Evolutionary conservation across 2,113 vertebrate species (phyloP).

Genomic region (Lipotes vexillifer): DNA sequence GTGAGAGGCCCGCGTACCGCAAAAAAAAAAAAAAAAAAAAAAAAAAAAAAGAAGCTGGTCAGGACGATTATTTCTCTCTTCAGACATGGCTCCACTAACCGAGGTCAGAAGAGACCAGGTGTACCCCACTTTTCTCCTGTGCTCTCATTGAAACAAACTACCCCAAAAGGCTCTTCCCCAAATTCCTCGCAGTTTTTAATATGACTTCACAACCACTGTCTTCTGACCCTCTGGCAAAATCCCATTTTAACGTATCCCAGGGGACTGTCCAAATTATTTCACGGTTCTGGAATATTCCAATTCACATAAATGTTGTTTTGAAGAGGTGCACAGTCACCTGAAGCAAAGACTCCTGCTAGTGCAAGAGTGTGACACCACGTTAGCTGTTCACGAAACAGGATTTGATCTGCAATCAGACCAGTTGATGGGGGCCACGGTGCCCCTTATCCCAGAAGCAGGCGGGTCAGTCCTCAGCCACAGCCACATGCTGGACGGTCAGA

Average conservation of each 20-base stretch:
- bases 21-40: too few species aligned
- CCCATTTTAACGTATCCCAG: neutral
- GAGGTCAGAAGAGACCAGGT: neutral
- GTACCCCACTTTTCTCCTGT: neutral
- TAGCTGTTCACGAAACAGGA: neutral
- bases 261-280: neutral
- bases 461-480: neutral
- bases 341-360: neutral
- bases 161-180: neutral
- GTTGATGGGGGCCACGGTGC: neutral
- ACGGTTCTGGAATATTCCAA: neutral
- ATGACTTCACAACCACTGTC: neutral
- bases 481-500: neutral
- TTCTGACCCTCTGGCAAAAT: neutral
- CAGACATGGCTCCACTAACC: neutral
- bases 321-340: neutral
- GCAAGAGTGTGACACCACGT: neutral
- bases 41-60: too few species aligned
- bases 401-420: neutral
- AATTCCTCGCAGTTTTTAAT: neutral
- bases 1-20: too few species aligned
- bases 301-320: neutral
- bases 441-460: neutral
- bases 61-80: neutral
- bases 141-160: neutral